Conservation (phyloP, 1,140 invertebrate species). For the Panulirus ornatus region DNA sequence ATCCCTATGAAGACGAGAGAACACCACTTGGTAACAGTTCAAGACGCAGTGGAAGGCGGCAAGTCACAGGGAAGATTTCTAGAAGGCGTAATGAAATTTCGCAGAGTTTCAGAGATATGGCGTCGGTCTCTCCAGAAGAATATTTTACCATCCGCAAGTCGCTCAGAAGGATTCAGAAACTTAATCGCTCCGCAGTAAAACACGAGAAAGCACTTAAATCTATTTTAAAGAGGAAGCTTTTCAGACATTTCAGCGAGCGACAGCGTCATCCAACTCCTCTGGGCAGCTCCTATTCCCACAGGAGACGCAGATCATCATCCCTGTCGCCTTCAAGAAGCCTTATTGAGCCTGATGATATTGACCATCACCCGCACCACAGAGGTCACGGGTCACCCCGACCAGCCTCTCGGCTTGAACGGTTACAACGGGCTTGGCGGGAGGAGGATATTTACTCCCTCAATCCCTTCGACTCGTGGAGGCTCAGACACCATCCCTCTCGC, state of each 20-base stretch:
- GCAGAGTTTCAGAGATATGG: background rate
- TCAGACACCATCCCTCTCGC: background rate
- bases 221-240: too few species aligned
- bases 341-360: background rate
- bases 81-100: background rate
- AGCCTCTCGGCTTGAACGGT: conserved; percentile 29
- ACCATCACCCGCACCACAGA: background rate
- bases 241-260: background rate
- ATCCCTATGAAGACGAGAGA: background rate
- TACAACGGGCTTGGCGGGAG: conserved; percentile 28
- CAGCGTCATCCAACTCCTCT: background rate
- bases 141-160: background rate
- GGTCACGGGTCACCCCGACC: background rate
- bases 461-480: conserved; percentile 50
- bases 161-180: background rate
- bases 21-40: background rate
- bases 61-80: background rate
- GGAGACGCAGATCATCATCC: background rate
- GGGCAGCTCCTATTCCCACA: too few species aligned
- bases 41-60: background rate
- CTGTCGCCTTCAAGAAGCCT: background rate
- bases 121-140: background rate
- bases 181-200: too few species aligned
- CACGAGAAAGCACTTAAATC: too few species aligned
- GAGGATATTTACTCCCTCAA: conserved; percentile 48